Conservation (phyloP, 1,140 invertebrate species). For the Forficula auricularia region DNA sequence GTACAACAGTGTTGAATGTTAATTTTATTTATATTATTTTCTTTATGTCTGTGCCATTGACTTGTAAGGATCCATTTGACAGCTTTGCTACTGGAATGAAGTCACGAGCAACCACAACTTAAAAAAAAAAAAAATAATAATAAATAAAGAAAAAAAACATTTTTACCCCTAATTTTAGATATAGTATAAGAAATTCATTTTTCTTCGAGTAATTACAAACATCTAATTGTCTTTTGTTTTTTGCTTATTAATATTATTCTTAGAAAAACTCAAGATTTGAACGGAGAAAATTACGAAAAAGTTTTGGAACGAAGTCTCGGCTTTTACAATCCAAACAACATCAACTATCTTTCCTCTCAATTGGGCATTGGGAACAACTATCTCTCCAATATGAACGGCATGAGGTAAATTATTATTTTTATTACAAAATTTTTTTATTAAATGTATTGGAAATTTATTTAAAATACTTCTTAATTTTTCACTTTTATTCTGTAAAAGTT, state of each 20-base stretch:
- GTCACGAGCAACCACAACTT: background rate
- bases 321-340: constrained; percentile 79
- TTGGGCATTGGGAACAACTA: constrained; percentile 50
- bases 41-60: too few relatives aligned
- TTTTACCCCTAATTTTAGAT: background rate
- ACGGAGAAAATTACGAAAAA: constrained; percentile 63
- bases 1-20: too few relatives aligned
- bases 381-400: constrained; percentile 52
- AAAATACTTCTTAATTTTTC: background rate
- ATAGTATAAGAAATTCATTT: background rate
- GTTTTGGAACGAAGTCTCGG: constrained; percentile 66
- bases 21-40: too few relatives aligned
- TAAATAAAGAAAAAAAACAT: background rate
- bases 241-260: constrained; percentile 12
- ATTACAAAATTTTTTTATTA: too few relatives aligned
- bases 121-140: background rate
- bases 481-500: background rate
- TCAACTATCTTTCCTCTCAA: constrained; percentile 53
- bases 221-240: constrained; percentile 1
- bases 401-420: constrained; percentile 40
- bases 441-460: background rate
- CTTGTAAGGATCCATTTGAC: too few relatives aligned
- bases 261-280: constrained; percentile 61
- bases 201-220: background rate
- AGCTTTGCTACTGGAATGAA: too few relatives aligned